Evolutionary conservation across 2,888 invertebrate species (phyloP), one percentile per base, ranked within the genome.

Genomic region (Nomada lathburiana): DNA sequence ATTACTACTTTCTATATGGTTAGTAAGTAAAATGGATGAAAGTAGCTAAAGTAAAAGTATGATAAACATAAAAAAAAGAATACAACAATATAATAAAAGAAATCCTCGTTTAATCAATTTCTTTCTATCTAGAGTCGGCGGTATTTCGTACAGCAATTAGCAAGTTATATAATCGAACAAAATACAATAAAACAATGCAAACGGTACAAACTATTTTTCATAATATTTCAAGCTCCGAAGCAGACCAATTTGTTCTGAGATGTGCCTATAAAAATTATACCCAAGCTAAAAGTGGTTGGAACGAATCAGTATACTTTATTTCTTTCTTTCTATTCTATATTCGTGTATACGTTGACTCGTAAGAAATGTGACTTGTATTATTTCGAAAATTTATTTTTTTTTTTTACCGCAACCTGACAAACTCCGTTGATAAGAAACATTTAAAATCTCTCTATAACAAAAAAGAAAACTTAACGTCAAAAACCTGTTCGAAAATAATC

Each of bases 181-280:
- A 74, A 55, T 64, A 16, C 67, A 63, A 57, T 62, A 72, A 67
- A 50, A 47, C 55, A 71, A 64, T 68, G 55, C 29, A 57, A 36
- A 80, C 55, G 23, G 10, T 36, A 62, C 52, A 62, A 69, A 64
- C 18, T 47, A 36, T 73, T 59, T 53, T 52, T 52, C 13, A 62
- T 63, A 63, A 16, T 62, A 36, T 36, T 50, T 52, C 44, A 70
- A 76, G 57, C 77, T 55, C 42, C 18, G 42, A 44, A 82, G 36
- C 50, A 63, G 57, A 72, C 42, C 53, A 36, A 53, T 42, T 80
- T 68, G 2, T 68, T 63, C 80, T 83, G 87, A 87, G 85, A 85
- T 86, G 87, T 86, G 87, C 85, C 87, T 87, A 86, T 86, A 55
- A 82, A 62, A 71, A 52, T 62, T n/a, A 29, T 71, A 71, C 52